Evolutionary conservation across 2,113 vertebrate genomes (phyloP).

Genomic region (Phylloscopus whistleri): DNA sequence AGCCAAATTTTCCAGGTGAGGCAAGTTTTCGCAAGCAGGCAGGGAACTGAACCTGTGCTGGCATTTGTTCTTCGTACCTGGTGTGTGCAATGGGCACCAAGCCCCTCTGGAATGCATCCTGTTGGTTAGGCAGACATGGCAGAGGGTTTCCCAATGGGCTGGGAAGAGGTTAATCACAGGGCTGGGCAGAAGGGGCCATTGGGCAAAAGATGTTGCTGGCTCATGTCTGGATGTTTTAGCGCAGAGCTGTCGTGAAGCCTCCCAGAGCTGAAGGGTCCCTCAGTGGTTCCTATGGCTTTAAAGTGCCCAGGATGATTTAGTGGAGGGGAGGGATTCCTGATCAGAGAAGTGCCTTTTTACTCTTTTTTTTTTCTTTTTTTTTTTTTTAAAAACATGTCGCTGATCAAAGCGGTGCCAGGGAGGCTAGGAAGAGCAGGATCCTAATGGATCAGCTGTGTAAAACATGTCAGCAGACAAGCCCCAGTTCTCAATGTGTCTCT

Average conservation of each 20-base stretch:
- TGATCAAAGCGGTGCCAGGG: conserved; percentile 61
- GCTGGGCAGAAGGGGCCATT: not conserved
- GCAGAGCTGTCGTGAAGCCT: conserved; percentile 40
- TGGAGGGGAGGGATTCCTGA: conserved; percentile 56
- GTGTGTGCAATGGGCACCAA: not conserved
- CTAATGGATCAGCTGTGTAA: conserved; percentile 66
- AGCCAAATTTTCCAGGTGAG: not conserved
- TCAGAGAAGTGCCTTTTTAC: conserved; percentile 63
- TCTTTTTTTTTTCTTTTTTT: not conserved
- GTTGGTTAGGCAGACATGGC: not conserved
- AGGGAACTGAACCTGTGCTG: not conserved
- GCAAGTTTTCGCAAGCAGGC: not conserved
- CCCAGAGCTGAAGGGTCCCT: conserved; percentile 40
- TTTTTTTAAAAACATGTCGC: not conserved
- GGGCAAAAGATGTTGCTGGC: not conserved
- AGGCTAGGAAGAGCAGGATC: conserved; percentile 46
- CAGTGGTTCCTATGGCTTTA: conserved; percentile 45
- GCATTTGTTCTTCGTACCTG: rapidly evolving
- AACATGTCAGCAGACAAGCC: conserved; percentile 69
- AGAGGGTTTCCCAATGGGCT: rapidly evolving
- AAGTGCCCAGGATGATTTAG: conserved; percentile 64
- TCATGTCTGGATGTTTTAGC: conserved; percentile 56
- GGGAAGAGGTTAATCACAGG: conserved; percentile 43
- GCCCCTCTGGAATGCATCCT: not conserved
- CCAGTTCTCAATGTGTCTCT: conserved; percentile 52